Evolutionary conservation across 2,797 vertebrate genomes (phyloP), one percentile per base, ranked within the genome.

Genomic region (Stomatorhinus walkeri): DNA sequence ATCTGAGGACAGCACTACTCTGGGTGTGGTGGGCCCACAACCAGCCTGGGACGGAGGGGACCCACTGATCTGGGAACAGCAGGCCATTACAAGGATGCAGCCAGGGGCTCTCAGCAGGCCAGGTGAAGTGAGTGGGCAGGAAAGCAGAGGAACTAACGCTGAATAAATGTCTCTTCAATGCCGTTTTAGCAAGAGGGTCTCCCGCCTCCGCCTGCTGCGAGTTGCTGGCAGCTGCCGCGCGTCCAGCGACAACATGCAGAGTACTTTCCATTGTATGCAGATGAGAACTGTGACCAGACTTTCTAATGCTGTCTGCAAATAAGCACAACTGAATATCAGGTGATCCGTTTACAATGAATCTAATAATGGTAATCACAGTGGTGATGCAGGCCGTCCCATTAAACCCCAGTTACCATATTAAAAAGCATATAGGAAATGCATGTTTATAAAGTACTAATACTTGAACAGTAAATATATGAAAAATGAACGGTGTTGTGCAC

Each of bases 311-410:
- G 28, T 6, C 64, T 72, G 64, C 24, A 72, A 72, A 72, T 32
- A 36, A 72, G 28, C 64, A 68, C 64, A 4, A 4, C 14, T 72
- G 12, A 4, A 32, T 72, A 72, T 72, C 64, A 72, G 64, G 64
- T 72, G 28, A 59, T 93, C 93, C 92, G 56, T 59, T 92, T 93
- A 90, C 88, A 91, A 93, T 90, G 40, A 93, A 93, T 92, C 93
- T 85, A 85, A 85, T 85, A 86, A 87, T 84, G 43, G 19, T 94
- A 94, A 93, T 92, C 92, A 90, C 88, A 92, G 93, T 89, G 24
- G 92, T 93, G 92, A 79, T 79, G 36, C 32, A 19, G 36, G 36
- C 72, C 5, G 19, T 19, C 32, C 36, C 36, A 16, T 8, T 79
- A 79, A 40, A 79, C 16, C 32, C 36, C 72, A 43, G 32, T 72